Evolutionary conservation across 1,140 invertebrate genomes (phyloP).

Genomic region (Tetramorium parvispinum): DNA sequence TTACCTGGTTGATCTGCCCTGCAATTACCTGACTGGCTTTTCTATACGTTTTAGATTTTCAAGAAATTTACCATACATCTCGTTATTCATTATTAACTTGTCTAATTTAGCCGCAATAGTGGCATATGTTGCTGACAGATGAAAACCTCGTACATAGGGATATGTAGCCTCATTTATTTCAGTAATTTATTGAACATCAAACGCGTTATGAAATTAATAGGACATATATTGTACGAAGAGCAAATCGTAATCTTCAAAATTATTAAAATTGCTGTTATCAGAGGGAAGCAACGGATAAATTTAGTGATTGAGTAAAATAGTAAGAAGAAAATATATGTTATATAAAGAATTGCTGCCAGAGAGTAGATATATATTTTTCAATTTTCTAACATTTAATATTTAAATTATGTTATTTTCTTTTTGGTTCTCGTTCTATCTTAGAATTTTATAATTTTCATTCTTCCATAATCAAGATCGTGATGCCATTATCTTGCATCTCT

Average conservation of each 20-base stretch:
- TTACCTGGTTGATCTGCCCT: conserved; percentile 12
- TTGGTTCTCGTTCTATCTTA: background rate
- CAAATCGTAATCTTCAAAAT: background rate
- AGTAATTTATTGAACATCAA: background rate
- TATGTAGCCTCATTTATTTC: background rate
- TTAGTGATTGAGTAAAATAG: background rate
- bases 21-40: background rate
- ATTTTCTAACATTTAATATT: background rate
- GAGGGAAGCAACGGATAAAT: background rate
- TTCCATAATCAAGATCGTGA: conserved; percentile 12
- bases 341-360: background rate
- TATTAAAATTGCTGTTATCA: conserved; percentile 4
- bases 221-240: background rate
- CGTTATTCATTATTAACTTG: conserved; percentile 5
- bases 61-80: background rate
- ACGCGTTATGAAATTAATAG: conserved; percentile 2
- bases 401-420: background rate
- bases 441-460: conserved; percentile 1
- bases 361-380: background rate
- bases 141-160: background rate
- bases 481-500: conserved; percentile 22
- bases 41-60: background rate
- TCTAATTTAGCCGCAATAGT: conserved; percentile 20
- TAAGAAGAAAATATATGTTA: background rate
- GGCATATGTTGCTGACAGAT: background rate